Base-by-base conservation (phyloP, 2,888 invertebrate species). In the Formica aserva region DNA sequence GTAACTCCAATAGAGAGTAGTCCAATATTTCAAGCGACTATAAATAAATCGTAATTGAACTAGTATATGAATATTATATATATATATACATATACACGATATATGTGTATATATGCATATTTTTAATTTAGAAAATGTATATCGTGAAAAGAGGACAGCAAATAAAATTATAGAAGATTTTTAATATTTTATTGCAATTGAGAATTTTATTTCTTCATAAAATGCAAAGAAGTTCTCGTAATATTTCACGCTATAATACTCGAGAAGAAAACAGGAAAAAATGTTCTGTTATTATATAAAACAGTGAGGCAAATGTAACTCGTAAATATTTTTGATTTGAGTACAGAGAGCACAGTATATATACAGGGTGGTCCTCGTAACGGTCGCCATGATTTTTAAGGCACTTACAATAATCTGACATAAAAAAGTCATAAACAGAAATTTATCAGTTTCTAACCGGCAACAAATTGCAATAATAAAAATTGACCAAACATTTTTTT, bases 321-420 rank as follows among this genome's bases (percentile, higher is more conserved):
- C 22, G 57, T 78, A 71, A 57, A 78, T 78, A 57, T 78, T 71
- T 71, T 38, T 71, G 35, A 72, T 22, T 80, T 71, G 13, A 18
- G 32, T 57, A 29, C 71, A 60, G 41, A 60, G 41, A 71, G 29
- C 22, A 29, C 5, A 22, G 45, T 78, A 32, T n/a, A n/a, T n/a
- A n/a, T n/a, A n/a, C n/a, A n/a, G n/a, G n/a, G n/a, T n/a, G n/a
- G n/a, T n/a, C n/a, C n/a, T n/a, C n/a, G n/a, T n/a, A n/a, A n/a
- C n/a, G n/a, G n/a, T n/a, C n/a, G n/a, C n/a, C n/a, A n/a, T n/a
- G n/a, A n/a, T n/a, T 60, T 71, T 32, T 57, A n/a, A n/a, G n/a
- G n/a, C n/a, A n/a, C n/a, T n/a, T n/a, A n/a, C n/a, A n/a, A n/a
- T n/a, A n/a, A n/a, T n/a, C n/a, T n/a, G n/a, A n/a, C n/a, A n/a